These are phyloP conservation scores for Rhagoletis pomonella DNA, from an alignment of 1,140 invertebrate species.

Conservation along the genomic window DNA sequence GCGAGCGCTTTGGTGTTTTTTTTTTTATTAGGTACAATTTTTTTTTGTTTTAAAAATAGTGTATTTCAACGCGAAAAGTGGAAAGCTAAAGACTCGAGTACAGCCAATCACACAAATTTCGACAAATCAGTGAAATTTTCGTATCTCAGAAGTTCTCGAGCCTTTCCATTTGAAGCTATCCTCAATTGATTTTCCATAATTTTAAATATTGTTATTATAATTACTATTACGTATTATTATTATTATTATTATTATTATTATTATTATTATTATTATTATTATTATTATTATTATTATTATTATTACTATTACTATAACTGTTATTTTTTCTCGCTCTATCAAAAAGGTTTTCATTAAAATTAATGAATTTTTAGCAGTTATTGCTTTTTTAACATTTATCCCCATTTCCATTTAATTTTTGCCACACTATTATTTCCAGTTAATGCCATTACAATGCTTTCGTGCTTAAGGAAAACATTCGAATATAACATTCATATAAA, in stretches of 20 bases:
- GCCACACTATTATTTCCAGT: no score
- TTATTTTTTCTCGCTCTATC: background rate
- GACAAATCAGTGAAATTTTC: no score
- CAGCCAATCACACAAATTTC: no score
- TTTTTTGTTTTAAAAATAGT: no score
- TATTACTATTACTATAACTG: background rate
- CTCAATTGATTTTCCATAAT: no score
- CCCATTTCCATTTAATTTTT: background rate
- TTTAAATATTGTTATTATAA: background rate
- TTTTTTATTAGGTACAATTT: no score
- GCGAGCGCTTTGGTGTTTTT: no score
- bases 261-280: constrained; percentile 28
- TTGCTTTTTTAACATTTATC: background rate
- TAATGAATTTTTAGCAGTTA: background rate
- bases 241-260: background rate
- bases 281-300: background rate
- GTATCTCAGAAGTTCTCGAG: no score
- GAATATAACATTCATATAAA: background rate
- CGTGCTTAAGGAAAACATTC: background rate
- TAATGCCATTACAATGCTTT: no score
- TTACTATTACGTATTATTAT: background rate
- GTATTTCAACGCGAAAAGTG: no score
- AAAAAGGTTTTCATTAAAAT: background rate
- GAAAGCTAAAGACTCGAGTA: no score
- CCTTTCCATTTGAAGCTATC: no score